Percentiles rank a stretch among this genome's conserved stretches.
Conservation (phyloP, 1,140 invertebrate genomes). For the Drosophila punjabiensis region DNA sequence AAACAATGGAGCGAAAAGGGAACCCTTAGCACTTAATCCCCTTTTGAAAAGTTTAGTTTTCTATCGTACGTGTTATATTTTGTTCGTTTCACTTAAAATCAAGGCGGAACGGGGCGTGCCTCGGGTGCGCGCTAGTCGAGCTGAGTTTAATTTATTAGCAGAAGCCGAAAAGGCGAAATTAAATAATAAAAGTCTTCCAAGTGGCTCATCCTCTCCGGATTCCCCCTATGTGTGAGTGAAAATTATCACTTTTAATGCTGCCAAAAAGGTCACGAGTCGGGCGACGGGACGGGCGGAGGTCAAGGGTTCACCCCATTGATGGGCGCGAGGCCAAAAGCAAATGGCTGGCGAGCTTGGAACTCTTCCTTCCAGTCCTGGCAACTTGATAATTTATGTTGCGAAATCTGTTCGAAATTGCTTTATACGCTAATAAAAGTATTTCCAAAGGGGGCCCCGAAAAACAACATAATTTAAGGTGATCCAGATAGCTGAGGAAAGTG, state of each 20-base stretch:
- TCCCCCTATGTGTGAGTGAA: conserved; percentile 46
- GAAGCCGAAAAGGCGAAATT: conserved; percentile 67
- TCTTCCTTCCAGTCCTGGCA: conserved; percentile 10
- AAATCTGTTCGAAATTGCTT: conserved; percentile 75
- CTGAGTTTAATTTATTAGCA: conserved; percentile 77
- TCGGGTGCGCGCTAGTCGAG: conserved; percentile 35
- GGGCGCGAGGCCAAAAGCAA: conserved; percentile 53
- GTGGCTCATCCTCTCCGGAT: conserved; percentile 35
- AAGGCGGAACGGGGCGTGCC: conserved; percentile 34
- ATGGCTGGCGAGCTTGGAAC: conserved; percentile 24
- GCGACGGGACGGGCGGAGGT: neutral
- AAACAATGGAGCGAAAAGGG: conserved; percentile 34
- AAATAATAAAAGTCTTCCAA: conserved; percentile 79
- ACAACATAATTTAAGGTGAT: conserved; percentile 59
- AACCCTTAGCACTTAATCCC: conserved; percentile 67
- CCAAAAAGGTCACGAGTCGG: conserved; percentile 76
- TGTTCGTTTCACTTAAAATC: conserved; percentile 45
- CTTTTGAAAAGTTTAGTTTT: conserved; percentile 43
- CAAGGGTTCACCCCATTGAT: conserved; percentile 35
- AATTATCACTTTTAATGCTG: conserved; percentile 82
- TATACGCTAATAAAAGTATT: conserved; percentile 71
- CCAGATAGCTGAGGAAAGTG: neutral
- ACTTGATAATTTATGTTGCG: conserved; percentile 74
- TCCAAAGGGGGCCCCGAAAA: conserved; percentile 20
- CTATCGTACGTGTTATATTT: conserved; percentile 52